These are phyloP conservation scores for Ypsolopha scabrella DNA, from an alignment of 2,888 invertebrate genomes.

Conservation along the genomic window DNA sequence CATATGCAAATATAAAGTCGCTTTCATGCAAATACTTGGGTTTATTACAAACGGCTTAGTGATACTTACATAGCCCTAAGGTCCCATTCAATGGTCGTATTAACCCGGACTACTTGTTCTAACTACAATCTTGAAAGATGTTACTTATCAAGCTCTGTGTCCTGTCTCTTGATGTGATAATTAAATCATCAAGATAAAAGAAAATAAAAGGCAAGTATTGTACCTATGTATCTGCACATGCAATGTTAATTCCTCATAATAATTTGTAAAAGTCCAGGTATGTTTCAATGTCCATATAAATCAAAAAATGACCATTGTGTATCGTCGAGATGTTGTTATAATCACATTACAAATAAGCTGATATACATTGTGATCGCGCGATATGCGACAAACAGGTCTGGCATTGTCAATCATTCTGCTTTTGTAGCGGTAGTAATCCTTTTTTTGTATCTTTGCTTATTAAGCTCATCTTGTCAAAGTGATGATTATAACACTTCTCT, in stretches of 20 bases:
- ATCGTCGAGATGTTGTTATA: too few species aligned
- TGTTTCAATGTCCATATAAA: too few species aligned
- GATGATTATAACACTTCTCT: conserved; percentile 29
- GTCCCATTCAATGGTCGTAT: conserved; percentile 17
- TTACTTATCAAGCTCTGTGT: neutral
- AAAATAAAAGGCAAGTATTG: neutral
- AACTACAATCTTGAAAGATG: neutral
- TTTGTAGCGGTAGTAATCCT: conserved; percentile 15
- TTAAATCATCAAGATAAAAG: neutral
- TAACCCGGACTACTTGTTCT: neutral
- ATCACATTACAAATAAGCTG: too few species aligned
- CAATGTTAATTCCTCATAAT: too few species aligned
- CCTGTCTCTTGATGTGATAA: neutral
- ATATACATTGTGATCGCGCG: neutral
- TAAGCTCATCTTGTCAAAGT: conserved; percentile 22
- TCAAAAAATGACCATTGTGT: too few species aligned
- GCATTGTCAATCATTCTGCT: conserved; percentile 32
- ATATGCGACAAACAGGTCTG: neutral
- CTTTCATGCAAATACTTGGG: conserved; percentile 61
- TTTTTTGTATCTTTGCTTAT: conserved; percentile 20
- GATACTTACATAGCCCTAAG: conserved; percentile 49
- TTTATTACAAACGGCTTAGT: conserved; percentile 62
- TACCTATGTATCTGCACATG: too few species aligned
- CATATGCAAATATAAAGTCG: conserved; percentile 63
- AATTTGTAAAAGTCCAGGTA: too few species aligned